Evolutionary conservation across 1,140 invertebrate species (phyloP), one percentile per base, ranked within the genome.

Genomic region (Agrypnia vestita): DNA sequence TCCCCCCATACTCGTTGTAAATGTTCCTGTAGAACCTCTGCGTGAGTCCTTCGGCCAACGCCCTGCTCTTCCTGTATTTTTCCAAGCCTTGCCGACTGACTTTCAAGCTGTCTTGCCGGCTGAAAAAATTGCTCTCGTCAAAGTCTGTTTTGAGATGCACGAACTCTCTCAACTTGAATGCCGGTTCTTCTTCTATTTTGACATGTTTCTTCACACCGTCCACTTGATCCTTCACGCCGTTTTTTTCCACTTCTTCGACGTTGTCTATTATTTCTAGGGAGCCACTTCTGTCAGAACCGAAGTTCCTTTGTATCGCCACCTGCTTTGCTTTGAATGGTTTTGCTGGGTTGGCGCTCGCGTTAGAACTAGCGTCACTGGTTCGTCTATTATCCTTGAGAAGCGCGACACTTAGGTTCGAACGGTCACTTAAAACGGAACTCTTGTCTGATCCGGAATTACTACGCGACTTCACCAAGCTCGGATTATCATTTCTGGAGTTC

Each of bases 11-110:
- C 53, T 83, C 73, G n/a, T 17, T 59, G 44, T 69, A 44, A 8
- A 83, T 72, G 53, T 76, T 83, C 43, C 56, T 76, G 51, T 83
- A 83, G 53, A 83, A 83, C 17, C 77, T 79, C 19, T 83, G 74
- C 13, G 79, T 80, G 44, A 80, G 62, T 1, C 35, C 55, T 51
- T 83, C 64, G 21, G 82, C 79, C 0, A 83, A 46, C 6, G 51
- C 76, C 35, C 82, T 83, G 59, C 67, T 83, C 44, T 74, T 75
- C 15, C 77, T 71, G 12, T 82, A 80, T 51, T 59, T 78, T 12
- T 78, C 69, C 4, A 82, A 56, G 8, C 72, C 64, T 13, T 12
- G 11, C 21, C 49, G 69, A 13, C 59, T 79, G 0, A 67, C 75
- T 8, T 67, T 77, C 9, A 77, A 35, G 13, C 75, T 77, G 21